A percentile compares a stretch with the other conserved stretches of the same genome.
Conservation (phyloP, 2,888 invertebrate species). For the Stenodera caucasica region DNA sequence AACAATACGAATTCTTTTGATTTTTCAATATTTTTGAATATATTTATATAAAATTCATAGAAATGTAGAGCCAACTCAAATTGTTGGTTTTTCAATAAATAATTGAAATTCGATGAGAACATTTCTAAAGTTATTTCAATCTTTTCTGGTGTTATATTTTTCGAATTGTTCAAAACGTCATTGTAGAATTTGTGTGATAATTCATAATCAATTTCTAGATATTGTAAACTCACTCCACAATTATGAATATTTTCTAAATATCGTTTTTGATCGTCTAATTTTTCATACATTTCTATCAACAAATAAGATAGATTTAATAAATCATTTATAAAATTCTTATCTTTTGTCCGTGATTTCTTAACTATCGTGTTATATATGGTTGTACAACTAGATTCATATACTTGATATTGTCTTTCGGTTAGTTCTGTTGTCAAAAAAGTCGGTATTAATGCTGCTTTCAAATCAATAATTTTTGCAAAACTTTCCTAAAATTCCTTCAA, state of each 20-base stretch:
- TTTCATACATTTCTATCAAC: neutral
- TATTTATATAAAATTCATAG: neutral
- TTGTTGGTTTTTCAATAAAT: slow-evolving; percentile 9
- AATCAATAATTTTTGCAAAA: neutral
- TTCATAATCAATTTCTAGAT: neutral
- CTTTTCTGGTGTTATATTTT: neutral
- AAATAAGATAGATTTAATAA: neutral
- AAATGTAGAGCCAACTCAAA: neutral
- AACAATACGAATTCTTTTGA: neutral
- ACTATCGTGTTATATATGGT: neutral
- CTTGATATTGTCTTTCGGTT: neutral
- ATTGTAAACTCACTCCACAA: neutral
- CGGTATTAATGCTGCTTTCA: neutral
- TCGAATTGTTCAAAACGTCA: neutral
- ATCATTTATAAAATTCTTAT: neutral
- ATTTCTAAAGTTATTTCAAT: neutral
- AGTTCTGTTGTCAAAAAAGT: neutral
- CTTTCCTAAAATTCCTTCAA: too few relatives aligned
- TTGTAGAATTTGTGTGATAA: neutral
- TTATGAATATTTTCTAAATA: neutral
- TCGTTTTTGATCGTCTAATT: neutral
- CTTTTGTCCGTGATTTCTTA: neutral
- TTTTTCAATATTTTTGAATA: neutral
- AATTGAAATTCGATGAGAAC: neutral
- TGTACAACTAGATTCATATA: neutral